Base-by-base conservation (phyloP, 2,113 vertebrate genomes). In the Fukomys damarensis region DNA sequence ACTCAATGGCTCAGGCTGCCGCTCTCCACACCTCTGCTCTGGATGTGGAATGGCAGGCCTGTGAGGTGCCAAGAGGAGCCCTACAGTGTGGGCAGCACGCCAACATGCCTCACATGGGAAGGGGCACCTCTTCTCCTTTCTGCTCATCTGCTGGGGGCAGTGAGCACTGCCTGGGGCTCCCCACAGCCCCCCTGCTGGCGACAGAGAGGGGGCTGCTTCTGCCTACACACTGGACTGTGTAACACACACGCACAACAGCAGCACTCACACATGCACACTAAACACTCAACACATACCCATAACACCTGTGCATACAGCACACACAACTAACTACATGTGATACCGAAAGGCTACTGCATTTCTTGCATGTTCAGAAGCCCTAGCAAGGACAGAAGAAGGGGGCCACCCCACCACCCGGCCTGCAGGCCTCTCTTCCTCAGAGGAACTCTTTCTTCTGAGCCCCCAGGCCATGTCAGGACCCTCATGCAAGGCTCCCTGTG, bases 41-140 rank as follows among this genome's bases (percentile, higher is more conserved):
- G 13, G 9, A n/a, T 28, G 0, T 14, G 1, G 46, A 26, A 8
- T 1, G 5, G 11, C 24, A 58, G 41, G 11, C 5, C 46, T 49
- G 46, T 1, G 35, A 5, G 12, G 9, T 49, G 24, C 12, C 58
- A 22, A 20, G 59, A 19, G 46, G 4, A 43, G 46, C 5, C 46
- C 83, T 4, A 74, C 20, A 41, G 66, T 9, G 58, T 26, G 35
- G 76, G 14, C 88, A 16, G 38, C 0, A 0, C 58, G 41, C 22
- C 56, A 5, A 7, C n/a, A 49, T 19, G 30, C 70, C 19, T 8
- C 28, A 20, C 56, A 22, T 7, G 1, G 16, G 30, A 41, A 22
- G 41, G 85, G 65, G 30, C 9, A 5, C 28, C 26, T 14, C 49
- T 49, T 58, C 58, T 17, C 2, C 22, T 30, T 20, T 84, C 14